These are phyloP conservation scores for Gymnoscelis rufifasciata DNA, from an alignment of 2,888 invertebrate species.

Conservation along the genomic window DNA sequence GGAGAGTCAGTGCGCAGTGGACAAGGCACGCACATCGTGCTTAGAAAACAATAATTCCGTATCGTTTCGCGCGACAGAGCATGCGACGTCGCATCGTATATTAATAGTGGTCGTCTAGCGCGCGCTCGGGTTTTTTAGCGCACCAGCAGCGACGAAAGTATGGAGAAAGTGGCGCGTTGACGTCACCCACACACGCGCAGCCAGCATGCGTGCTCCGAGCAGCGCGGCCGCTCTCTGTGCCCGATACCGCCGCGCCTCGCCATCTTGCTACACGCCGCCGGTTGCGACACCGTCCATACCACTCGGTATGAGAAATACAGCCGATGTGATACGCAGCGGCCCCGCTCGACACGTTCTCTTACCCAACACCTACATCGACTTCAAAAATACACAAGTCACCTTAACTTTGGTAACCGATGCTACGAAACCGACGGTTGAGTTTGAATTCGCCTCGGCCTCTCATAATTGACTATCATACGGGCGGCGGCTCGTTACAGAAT, in stretches of 20 bases:
- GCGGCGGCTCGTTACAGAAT: conserved; percentile 53
- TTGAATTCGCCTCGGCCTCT: conserved; percentile 44
- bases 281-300: conserved; percentile 58
- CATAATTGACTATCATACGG: conserved; percentile 62
- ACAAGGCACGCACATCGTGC: conserved; percentile 43
- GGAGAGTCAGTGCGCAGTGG: conserved; percentile 44
- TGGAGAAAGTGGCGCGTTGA: conserved; percentile 77
- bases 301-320: conserved; percentile 62
- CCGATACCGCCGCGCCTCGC: conserved; percentile 43
- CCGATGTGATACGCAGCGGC: conserved; percentile 64
- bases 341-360: conserved; percentile 74
- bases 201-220: conserved; percentile 47
- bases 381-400: conserved; percentile 37
- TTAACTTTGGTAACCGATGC: conserved; percentile 25
- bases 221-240: conserved; percentile 54
- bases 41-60: conserved; percentile 64
- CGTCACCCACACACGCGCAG: conserved; percentile 74
- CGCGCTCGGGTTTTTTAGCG: conserved; percentile 71
- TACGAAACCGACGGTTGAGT: conserved; percentile 42
- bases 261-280: conserved; percentile 53
- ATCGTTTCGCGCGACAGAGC: conserved; percentile 65
- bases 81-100: conserved; percentile 67
- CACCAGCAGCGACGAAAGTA: conserved; percentile 75
- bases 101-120: conserved; percentile 68
- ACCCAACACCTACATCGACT: conserved; percentile 51